phyloP scores from a whole-genome alignment of 2,113 vertebrate species.

The Chiloscyllium plagiosum region DNA sequence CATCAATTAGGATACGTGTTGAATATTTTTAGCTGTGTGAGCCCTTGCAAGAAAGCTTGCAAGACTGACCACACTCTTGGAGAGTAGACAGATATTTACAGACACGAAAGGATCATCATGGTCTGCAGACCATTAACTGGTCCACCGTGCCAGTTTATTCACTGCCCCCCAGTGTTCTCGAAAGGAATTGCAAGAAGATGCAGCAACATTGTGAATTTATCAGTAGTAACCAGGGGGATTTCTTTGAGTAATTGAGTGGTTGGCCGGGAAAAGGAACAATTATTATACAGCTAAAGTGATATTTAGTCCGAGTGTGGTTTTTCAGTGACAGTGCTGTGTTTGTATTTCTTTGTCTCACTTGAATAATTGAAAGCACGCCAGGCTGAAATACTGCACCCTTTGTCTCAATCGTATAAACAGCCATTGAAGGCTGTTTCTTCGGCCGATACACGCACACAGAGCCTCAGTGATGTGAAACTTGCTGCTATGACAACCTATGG shows the following conservation, averaged over 20 bases:
- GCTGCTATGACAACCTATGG: background rate
- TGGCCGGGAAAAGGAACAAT: background rate
- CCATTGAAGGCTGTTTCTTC: background rate
- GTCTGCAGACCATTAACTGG: background rate
- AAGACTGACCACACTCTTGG: background rate
- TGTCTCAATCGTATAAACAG: constrained; percentile 10
- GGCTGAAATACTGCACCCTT: constrained; percentile 5
- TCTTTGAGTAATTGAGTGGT: background rate
- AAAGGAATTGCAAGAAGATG: background rate
- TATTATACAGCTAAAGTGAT: background rate
- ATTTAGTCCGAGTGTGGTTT: constrained; percentile 7
- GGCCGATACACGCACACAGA: constrained; percentile 14
- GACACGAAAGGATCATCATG: background rate
- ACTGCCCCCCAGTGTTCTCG: background rate
- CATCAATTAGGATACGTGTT: background rate
- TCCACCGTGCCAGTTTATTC: background rate
- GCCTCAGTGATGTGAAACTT: background rate
- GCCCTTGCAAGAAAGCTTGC: background rate
- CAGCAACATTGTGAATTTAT: background rate
- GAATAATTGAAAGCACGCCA: constrained; percentile 14
- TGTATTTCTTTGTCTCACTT: background rate
- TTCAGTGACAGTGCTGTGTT: constrained; percentile 14
- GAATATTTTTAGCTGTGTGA: background rate
- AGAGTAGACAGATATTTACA: background rate
- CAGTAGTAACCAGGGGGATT: background rate